Evolutionary conservation across 1,140 invertebrate species (phyloP).

Genomic region (Penaeus chinensis): DNA sequence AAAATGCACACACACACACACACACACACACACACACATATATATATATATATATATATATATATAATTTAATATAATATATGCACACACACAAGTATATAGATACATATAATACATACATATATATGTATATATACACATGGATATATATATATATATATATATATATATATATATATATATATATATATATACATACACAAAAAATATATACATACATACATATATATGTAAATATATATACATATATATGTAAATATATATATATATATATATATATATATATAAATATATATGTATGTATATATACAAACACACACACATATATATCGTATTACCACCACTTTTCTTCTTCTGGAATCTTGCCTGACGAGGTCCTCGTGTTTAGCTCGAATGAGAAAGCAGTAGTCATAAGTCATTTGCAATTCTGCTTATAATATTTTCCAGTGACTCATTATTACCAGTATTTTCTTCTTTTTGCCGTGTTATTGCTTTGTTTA

Average conservation of each 20-base stretch:
- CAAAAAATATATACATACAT: not conserved
- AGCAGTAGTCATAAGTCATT: too few species aligned
- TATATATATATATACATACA: constrained; percentile 4
- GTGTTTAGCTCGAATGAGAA: not conserved
- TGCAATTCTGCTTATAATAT: too few species aligned
- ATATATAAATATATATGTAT: constrained; percentile 36
- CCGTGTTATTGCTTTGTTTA: not conserved
- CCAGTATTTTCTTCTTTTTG: too few species aligned
- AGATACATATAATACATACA: too few species aligned
- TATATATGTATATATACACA: not conserved
- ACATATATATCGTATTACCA: constrained; percentile 5
- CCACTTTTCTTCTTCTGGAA: not conserved
- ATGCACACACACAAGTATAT: too few species aligned
- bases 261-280: constrained; percentile 32
- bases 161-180: constrained; percentile 13
- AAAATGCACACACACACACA: not conserved
- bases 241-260: constrained; percentile 20
- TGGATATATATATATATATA: not conserved
- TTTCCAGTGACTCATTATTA: too few species aligned
- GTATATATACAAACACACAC: not conserved
- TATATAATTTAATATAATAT: not conserved
- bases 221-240: not conserved
- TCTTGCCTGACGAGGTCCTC: not conserved
- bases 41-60: not conserved
- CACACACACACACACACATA: not conserved